Evolutionary conservation across 1,140 invertebrate genomes (phyloP).

Genomic region (Psix sp.): DNA sequence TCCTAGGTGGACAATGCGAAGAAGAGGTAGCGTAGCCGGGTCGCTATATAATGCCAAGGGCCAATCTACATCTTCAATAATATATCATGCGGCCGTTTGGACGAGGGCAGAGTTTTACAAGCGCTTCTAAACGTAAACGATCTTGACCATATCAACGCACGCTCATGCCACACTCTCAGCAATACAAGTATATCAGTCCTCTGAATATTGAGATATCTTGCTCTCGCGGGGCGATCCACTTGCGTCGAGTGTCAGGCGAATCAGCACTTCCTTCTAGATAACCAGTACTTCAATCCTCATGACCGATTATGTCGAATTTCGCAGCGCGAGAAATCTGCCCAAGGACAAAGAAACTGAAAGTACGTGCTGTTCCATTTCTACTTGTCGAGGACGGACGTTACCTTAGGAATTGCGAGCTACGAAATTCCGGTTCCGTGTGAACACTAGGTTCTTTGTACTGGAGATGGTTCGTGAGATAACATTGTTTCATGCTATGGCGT

Average conservation of each 20-base stretch:
- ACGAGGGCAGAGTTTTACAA: conserved; percentile 12
- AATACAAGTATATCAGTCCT: conserved; percentile 56
- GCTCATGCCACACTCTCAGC: conserved; percentile 24
- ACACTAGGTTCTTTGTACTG: conserved; percentile 53
- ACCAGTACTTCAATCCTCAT: no score
- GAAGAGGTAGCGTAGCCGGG: conserved; percentile 37
- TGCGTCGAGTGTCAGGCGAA: conserved; percentile 8
- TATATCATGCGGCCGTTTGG: conserved; percentile 66
- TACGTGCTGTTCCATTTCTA: conserved; percentile 6
- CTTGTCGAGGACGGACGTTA: background rate
- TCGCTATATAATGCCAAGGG: conserved; percentile 62
- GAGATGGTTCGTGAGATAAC: conserved; percentile 63
- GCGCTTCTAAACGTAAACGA: conserved; percentile 45
- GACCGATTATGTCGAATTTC: no score
- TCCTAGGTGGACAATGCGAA: conserved; percentile 70
- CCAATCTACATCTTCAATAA: conserved; percentile 73
- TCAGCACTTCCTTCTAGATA: conserved; percentile 12
- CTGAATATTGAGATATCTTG: conserved; percentile 66
- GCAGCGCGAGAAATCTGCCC: background rate
- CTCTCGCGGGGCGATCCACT: no score
- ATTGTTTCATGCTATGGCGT: conserved; percentile 59
- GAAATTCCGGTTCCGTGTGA: conserved; percentile 66
- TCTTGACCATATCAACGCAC: conserved; percentile 55
- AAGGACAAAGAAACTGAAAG: conserved; percentile 5
- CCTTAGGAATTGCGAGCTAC: conserved; percentile 36